Conservation (phyloP, 2,797 vertebrate species). For the Coreius guichenoti region DNA sequence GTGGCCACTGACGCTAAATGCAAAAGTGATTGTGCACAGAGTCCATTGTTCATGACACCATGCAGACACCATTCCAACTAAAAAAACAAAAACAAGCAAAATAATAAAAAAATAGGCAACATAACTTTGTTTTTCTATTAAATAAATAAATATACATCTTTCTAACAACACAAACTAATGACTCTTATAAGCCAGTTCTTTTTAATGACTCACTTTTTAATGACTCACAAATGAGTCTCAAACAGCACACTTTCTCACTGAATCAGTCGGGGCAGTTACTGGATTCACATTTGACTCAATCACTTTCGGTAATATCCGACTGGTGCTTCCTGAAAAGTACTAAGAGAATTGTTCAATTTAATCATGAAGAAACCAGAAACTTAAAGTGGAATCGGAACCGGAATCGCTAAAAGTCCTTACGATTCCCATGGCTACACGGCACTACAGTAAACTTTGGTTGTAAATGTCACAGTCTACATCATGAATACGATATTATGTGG, state of each 20-base stretch:
- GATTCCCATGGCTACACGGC: not conserved
- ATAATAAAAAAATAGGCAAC: no score
- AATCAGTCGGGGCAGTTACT: not conserved
- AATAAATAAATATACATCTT: no score
- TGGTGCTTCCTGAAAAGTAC: not conserved
- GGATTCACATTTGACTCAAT: conserved; percentile 21
- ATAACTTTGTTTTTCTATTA: not conserved
- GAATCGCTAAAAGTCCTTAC: not conserved
- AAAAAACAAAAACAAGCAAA: not conserved
- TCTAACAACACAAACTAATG: no score
- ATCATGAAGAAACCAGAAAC: not conserved
- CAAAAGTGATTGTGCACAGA: not conserved
- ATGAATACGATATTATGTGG: conserved; percentile 40
- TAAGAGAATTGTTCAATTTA: not conserved
- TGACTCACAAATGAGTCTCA: conserved; percentile 1
- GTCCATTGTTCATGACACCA: no score
- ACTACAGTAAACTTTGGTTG: conserved; percentile 26
- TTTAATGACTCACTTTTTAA: conserved; percentile 19
- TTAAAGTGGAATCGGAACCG: not conserved
- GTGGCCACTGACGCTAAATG: not conserved
- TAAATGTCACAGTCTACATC: conserved; percentile 43
- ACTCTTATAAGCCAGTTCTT: not conserved
- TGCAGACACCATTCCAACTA: no score
- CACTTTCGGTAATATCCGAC: not conserved
- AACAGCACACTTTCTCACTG: not conserved